phyloP scores from a whole-genome alignment of 2,797 vertebrate species.

The Alectoris magna region DNA sequence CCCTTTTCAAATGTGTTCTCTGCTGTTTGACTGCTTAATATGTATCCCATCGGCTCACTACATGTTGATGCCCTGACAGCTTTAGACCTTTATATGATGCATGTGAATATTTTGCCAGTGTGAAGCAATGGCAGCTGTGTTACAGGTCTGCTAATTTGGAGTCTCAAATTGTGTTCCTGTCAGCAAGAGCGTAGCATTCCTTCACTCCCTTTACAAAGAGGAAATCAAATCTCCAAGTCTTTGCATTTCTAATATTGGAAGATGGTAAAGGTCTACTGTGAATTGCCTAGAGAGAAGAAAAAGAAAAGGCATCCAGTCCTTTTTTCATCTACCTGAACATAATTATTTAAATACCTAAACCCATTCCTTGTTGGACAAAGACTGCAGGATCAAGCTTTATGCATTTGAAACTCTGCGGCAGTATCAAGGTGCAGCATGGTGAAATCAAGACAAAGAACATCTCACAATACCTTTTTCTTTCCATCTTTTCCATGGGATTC shows the following conservation, averaged over 20 bases:
- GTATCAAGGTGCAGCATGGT: not conserved
- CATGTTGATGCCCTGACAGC: not conserved
- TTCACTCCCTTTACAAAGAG: not conserved
- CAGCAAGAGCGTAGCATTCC: not conserved
- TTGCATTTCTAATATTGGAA: conserved; percentile 13
- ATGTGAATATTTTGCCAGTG: not conserved
- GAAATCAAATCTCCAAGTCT: conserved; percentile 32
- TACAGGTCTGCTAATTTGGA: not conserved
- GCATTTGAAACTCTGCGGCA: not conserved
- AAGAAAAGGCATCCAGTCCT: not conserved
- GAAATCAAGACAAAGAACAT: not conserved
- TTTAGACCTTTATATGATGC: not conserved
- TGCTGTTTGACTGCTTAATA: not conserved
- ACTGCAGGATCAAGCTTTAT: not conserved
- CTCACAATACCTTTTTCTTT: not conserved
- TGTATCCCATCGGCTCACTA: not conserved
- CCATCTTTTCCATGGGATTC: not conserved
- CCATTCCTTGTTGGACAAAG: not conserved
- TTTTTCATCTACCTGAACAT: not conserved
- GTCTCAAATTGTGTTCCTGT: not conserved
- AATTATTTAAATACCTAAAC: conserved; percentile 1
- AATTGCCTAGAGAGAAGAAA: not conserved
- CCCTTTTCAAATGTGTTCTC: not conserved
- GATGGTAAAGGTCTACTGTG: not conserved
- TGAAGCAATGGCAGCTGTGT: not conserved